These are phyloP conservation scores for Junonia oenone DNA, from an alignment of 2,888 invertebrate genomes.

Conservation along the genomic window DNA sequence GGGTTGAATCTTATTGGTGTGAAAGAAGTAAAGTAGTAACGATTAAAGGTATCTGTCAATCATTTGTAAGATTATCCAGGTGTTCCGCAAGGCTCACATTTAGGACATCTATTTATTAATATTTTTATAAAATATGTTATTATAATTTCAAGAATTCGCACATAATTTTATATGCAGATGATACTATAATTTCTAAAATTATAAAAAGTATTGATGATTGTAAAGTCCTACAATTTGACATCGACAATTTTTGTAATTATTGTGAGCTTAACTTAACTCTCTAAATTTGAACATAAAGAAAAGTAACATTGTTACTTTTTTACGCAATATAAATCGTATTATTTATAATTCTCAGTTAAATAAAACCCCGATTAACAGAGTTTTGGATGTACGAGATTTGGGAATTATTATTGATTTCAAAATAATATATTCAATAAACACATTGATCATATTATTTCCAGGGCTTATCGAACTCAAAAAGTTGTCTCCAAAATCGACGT, in stretches of 20 bases:
- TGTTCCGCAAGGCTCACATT: not conserved
- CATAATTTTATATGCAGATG: not conserved
- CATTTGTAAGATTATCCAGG: not conserved
- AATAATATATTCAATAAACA: not conserved
- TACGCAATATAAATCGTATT: not conserved
- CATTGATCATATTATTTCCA: not conserved
- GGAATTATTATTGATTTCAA: not conserved
- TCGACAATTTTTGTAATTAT: too few species aligned
- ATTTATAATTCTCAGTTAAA: slow-evolving; percentile 3
- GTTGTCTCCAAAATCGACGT: too few species aligned
- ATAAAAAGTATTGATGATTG: too few species aligned
- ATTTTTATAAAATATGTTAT: not conserved
- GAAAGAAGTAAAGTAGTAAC: not conserved
- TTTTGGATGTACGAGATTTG: not conserved
- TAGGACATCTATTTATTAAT: not conserved
- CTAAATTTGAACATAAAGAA: too few species aligned
- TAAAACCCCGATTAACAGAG: slow-evolving; percentile 2
- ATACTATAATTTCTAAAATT: too few species aligned
- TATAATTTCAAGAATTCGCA: not conserved
- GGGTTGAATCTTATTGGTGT: not conserved
- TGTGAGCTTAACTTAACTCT: too few species aligned
- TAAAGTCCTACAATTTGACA: too few species aligned
- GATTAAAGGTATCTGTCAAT: not conserved
- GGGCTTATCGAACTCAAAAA: too few species aligned
- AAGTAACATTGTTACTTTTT: not conserved